Evolutionary conservation across 1,140 invertebrate species (phyloP), one percentile per base, ranked within the genome.

Genomic region (Leptoteleia sp.): DNA sequence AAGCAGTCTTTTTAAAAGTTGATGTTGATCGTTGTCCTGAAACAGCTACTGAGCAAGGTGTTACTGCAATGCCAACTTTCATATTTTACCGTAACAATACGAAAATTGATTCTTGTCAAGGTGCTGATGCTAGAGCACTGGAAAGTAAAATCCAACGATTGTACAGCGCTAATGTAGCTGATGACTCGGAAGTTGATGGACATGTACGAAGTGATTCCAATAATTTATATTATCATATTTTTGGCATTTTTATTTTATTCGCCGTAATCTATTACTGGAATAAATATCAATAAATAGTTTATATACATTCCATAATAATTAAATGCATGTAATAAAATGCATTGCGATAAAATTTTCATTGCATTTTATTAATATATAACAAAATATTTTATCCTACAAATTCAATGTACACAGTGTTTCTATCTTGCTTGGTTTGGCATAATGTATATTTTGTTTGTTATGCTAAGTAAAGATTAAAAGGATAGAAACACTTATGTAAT

Each of bases 41-140:
- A 82, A 96, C 95, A 19, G 96, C 97, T 1, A 91, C 93, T 15
- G 90, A 90, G 13, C 94, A 99, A 85, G 95, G 95, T 35, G 95
- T 99, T 11, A 94, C 92, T 68, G 96, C 97, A 1, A 99, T 99
- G 97, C 98, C 98, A 4, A 99, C 98, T 4, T 99, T 99, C 85
- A 94, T 98, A 68, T 97, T 99, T 83, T 99, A 97, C 85, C 93
- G 94, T 71, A 99, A 98, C 85, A 78, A 84, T 19, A 68, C 91
- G n/a, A 95, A 94, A 89, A 89, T 98, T 79, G 95, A 95, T 82
- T 87, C 92, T 8, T 89, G 97, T 38, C 93, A 95, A 90, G 97
- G 97, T 8, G 97, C 97, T 0, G 94, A 99, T 90, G 89, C 94
- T 5, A 88, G 87, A 38, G 91, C 91, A 0, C 86, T 99, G 22